These are phyloP conservation scores for Cordylochernes scorpioides DNA, from an alignment of 2,888 invertebrate species.

Conservation along the genomic window DNA sequence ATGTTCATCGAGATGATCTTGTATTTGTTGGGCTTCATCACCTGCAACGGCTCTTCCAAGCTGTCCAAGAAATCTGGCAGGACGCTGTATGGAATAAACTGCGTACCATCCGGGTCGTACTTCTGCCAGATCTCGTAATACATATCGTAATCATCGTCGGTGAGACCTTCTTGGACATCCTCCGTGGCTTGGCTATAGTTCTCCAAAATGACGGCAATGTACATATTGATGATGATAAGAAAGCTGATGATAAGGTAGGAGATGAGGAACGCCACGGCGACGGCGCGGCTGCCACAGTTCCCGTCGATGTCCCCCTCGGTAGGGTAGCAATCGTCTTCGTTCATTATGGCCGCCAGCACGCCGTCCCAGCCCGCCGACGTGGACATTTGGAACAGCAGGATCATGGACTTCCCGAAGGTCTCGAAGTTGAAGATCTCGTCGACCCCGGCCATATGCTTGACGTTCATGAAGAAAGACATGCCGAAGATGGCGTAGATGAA, in stretches of 20 bases:
- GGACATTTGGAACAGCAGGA: constrained; percentile 90
- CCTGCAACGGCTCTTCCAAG: constrained; percentile 81
- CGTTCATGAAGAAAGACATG: constrained; percentile 98
- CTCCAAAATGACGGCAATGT: constrained; percentile 96
- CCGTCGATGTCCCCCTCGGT: constrained; percentile 25
- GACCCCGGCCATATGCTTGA: constrained; percentile 71
- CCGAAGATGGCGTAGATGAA: constrained; percentile 98
- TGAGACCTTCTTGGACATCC: constrained; percentile 51
- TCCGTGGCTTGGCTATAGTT: constrained; percentile 96
- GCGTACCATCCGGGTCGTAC: constrained; percentile 89
- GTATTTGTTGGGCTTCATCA: constrained; percentile 93
- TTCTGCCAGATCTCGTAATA: constrained; percentile 99
- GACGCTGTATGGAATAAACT: constrained; percentile 81
- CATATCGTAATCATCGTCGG: constrained; percentile 97
- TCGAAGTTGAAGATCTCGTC: constrained; percentile 95
- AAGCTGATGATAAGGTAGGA: constrained; percentile 93
- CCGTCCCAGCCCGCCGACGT: constrained; percentile 93
- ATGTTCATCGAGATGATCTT: constrained; percentile 97
- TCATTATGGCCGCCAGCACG: constrained; percentile 78
- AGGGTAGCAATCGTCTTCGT: constrained; percentile 70
- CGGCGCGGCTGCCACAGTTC: constrained; percentile 72
- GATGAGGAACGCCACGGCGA: constrained; percentile 78
- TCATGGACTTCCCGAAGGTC: constrained; percentile 94
- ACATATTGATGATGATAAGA: constrained; percentile 98
- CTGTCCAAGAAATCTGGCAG: constrained; percentile 84